These are phyloP conservation scores for Paramisgurnus dabryanus DNA, from an alignment of 2,113 vertebrate genomes.

Conservation along the genomic window DNA sequence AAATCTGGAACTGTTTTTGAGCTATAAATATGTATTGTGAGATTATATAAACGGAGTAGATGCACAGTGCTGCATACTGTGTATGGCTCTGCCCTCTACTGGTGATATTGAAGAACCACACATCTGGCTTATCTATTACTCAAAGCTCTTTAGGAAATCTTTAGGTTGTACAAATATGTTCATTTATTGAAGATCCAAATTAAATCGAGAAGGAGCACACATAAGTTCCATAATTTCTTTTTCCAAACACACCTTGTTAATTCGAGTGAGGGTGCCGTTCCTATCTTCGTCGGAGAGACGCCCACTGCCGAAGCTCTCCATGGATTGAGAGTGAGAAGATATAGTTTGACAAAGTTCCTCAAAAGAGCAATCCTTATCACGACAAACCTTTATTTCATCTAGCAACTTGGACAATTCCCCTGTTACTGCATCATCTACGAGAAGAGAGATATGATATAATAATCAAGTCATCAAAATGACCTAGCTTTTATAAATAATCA, in stretches of 20 bases:
- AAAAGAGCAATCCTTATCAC: slow-evolving; percentile 94
- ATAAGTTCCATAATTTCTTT: neutral
- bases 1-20: slow-evolving; percentile 33
- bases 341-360: slow-evolving; percentile 95
- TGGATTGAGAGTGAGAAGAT: slow-evolving; percentile 92
- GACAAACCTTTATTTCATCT: slow-evolving; percentile 93
- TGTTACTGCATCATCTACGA: slow-evolving; percentile 89
- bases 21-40: slow-evolving; percentile 48
- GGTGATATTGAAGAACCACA: slow-evolving; percentile 50
- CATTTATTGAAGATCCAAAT: neutral
- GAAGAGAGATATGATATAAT: slow-evolving; percentile 45
- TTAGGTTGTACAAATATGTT: neutral
- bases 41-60: slow-evolving; percentile 50
- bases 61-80: neutral
- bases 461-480: neutral
- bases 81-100: slow-evolving; percentile 67
- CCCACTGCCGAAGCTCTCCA: slow-evolving; percentile 88
- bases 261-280: slow-evolving; percentile 82
- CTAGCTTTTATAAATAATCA: neutral
- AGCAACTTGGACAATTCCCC: slow-evolving; percentile 94
- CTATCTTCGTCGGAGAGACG: slow-evolving; percentile 88
- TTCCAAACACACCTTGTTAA: slow-evolving; percentile 62
- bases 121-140: neutral
- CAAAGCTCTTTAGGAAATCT: neutral
- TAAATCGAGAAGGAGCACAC: neutral